Evolutionary conservation across 1,140 invertebrate genomes (phyloP).

Genomic region (Zelostemma sp.): DNA sequence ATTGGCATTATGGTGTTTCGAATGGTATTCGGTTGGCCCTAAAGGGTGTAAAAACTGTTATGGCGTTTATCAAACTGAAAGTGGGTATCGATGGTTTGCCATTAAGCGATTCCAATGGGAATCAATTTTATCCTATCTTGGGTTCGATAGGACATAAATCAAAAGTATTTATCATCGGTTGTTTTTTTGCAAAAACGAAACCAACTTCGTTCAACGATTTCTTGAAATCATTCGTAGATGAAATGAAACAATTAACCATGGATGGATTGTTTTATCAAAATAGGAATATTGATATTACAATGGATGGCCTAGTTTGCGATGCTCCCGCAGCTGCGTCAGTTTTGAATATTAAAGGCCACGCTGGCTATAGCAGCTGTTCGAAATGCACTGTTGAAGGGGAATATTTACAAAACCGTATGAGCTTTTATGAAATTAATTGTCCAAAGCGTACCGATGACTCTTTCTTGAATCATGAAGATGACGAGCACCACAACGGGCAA

Average conservation of each 20-base stretch:
- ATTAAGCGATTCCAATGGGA: not conserved
- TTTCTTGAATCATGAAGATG: constrained; percentile 13
- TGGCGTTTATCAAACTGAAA: not conserved
- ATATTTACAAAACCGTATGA: constrained; percentile 2
- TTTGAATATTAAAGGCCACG: constrained; percentile 29
- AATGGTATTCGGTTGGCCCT: not conserved
- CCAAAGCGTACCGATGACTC: constrained; percentile 11
- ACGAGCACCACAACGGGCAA: constrained; percentile 16
- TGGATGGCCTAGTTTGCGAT: constrained; percentile 36
- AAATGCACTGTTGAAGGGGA: constrained; percentile 25
- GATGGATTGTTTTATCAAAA: constrained; percentile 13
- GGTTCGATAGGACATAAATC: constrained; percentile 3
- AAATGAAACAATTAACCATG: constrained; percentile 14
- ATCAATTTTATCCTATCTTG: constrained; percentile 33
- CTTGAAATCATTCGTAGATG: constrained; percentile 26
- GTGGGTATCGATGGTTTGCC: constrained; percentile 21
- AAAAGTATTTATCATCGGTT: constrained; percentile 17
- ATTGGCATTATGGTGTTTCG: constrained; percentile 8
- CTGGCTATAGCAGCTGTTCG: constrained; percentile 33
- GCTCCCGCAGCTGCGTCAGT: constrained; percentile 38
- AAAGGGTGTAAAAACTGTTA: not conserved
- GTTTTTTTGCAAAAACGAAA: constrained; percentile 31
- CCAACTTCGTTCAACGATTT: constrained; percentile 16
- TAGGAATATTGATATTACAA: constrained; percentile 5
- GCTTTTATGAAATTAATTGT: constrained; percentile 12